Conservation (phyloP, 2,888 invertebrate species). For the Parnassius smintheus region DNA sequence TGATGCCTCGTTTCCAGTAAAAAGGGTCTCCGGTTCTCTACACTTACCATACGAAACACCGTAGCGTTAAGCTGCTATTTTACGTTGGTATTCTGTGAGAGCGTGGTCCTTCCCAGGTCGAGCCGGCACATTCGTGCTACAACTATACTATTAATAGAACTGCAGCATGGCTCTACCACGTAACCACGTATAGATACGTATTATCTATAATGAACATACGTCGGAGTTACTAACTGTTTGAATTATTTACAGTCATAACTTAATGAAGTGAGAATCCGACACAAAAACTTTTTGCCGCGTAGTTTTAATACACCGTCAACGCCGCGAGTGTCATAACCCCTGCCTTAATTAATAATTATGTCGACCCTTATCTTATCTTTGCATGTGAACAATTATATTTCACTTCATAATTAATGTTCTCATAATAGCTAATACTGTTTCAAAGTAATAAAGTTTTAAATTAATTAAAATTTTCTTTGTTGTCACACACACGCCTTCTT, state of each 20-base stretch:
- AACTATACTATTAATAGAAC: too few relatives aligned
- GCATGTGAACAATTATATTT: conserved; percentile 65
- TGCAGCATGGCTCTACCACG: too few relatives aligned
- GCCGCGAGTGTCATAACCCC: conserved; percentile 49
- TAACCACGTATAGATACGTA: too few relatives aligned
- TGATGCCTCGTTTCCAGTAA: too few relatives aligned
- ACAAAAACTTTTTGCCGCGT: conserved; percentile 45
- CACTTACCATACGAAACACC: too few relatives aligned
- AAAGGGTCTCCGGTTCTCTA: too few relatives aligned
- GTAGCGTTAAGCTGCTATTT: too few relatives aligned
- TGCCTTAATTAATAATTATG: conserved; percentile 51
- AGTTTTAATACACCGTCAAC: conserved; percentile 52
- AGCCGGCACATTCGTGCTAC: too few relatives aligned
- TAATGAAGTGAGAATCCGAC: conserved; percentile 28
- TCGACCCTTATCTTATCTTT: conserved; percentile 54
- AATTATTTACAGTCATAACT: conserved; percentile 12
- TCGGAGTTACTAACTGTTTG: conserved; percentile 10
- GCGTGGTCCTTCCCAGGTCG: too few relatives aligned
- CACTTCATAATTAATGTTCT: conserved; percentile 63
- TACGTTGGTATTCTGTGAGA: too few relatives aligned
- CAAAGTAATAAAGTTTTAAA: conserved; percentile 54
- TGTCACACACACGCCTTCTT: conserved; percentile 17
- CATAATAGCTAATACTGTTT: conserved; percentile 50
- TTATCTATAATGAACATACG: not conserved
- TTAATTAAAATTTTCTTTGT: conserved; percentile 48